These are phyloP conservation scores for Tragelaphus buxtoni DNA, from an alignment of 2,113 vertebrate genomes.

Conservation along the genomic window DNA sequence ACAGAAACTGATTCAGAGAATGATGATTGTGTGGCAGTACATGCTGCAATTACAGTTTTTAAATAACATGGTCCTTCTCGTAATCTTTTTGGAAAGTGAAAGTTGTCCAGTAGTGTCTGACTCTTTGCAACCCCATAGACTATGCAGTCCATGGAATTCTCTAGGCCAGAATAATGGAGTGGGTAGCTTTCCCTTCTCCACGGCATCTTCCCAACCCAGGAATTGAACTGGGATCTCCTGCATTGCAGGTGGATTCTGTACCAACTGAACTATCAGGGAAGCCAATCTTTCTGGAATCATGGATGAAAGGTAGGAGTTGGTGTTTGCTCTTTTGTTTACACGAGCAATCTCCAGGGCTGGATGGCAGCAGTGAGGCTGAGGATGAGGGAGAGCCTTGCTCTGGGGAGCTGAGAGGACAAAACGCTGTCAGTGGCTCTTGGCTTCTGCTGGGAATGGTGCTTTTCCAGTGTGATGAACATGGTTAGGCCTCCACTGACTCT, in stretches of 20 bases:
- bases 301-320: conserved; percentile 14
- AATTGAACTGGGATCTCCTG: not conserved
- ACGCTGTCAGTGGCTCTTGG: conserved; percentile 22
- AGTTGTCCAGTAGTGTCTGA: not conserved
- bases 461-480: conserved; percentile 70
- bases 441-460: conserved; percentile 62
- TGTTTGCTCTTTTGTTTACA: not conserved
- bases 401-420: not conserved
- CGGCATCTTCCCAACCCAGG: not conserved
- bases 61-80: not conserved
- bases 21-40: not conserved
- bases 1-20: not conserved
- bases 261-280: not conserved
- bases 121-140: not conserved
- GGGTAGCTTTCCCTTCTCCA: not conserved
- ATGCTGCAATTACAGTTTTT: not conserved
- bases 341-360: not conserved
- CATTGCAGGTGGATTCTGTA: not conserved
- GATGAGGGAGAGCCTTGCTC: not conserved
- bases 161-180: not conserved
- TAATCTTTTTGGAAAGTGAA: not conserved
- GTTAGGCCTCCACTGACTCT: conserved; percentile 45
- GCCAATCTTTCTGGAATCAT: not conserved
- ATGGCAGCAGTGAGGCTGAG: not conserved
- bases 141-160: not conserved